A percentile compares a stretch with the other conserved stretches of the same genome.
phyloP scores from a whole-genome alignment of 1,140 invertebrate genomes.

The Megalopta genalis region DNA sequence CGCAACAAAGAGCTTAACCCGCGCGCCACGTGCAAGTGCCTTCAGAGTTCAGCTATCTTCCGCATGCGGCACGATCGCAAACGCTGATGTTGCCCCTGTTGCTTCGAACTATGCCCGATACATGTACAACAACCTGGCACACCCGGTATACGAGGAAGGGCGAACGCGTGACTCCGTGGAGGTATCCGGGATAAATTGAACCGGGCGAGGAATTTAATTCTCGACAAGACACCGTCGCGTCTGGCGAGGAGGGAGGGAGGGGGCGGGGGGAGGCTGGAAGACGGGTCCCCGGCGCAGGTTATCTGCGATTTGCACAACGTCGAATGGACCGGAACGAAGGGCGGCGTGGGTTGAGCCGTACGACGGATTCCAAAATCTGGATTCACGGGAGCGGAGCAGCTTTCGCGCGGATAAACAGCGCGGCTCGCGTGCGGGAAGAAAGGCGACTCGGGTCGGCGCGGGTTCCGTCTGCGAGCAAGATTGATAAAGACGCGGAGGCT shows the following conservation, averaged over 20 bases:
- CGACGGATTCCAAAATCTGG: not conserved
- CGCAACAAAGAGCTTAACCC: too few species aligned
- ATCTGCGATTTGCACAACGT: not conserved
- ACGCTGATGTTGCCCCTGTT: too few species aligned
- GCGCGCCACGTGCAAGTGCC: too few species aligned
- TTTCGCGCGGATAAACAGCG: conserved; percentile 48
- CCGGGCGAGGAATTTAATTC: conserved; percentile 9
- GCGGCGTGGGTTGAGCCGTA: not conserved
- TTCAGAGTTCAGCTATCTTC: too few species aligned
- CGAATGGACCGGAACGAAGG: not conserved
- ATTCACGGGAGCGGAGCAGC: conserved; percentile 35
- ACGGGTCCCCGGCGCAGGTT: not conserved
- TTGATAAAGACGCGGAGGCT: conserved; percentile 23
- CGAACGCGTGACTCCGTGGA: too few species aligned
- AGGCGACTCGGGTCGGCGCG: too few species aligned
- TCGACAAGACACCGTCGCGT: not conserved
- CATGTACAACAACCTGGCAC: too few species aligned
- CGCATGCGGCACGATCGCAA: too few species aligned
- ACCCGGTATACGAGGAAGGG: too few species aligned
- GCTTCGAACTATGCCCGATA: too few species aligned
- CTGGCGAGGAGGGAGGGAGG: too few species aligned
- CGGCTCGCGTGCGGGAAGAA: conserved; percentile 27
- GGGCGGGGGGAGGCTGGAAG: too few species aligned
- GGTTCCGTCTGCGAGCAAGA: not conserved
- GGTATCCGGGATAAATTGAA: not conserved